Evolutionary conservation across 1,140 invertebrate species (phyloP), one percentile per base, ranked within the genome.

Genomic region (Manduca sexta): DNA sequence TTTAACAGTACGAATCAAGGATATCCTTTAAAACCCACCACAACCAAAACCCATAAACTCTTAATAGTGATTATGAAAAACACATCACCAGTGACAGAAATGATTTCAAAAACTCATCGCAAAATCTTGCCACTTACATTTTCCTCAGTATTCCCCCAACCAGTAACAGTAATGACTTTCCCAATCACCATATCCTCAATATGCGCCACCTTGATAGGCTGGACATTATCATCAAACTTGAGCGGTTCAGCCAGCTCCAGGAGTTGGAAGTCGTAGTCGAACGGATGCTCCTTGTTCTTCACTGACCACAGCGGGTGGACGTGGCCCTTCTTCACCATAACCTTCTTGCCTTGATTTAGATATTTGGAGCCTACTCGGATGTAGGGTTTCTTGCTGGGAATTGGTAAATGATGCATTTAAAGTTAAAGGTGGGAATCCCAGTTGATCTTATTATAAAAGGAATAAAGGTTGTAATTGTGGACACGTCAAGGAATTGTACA

Each of bases 71-170:
- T n/a, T n/a, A n/a, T n/a, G n/a, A n/a, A n/a, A n/a, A n/a, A n/a
- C n/a, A n/a, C n/a, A n/a, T n/a, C n/a, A n/a, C n/a, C n/a, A n/a
- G n/a, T n/a, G n/a, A n/a, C n/a, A n/a, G n/a, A n/a, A n/a, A n/a
- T n/a, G n/a, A n/a, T n/a, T n/a, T n/a, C 18, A 34, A 44, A 13
- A 30, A 13, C 4, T 44, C 13, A 39, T 10, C 26, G 10, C 31
- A 41, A 4, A 39, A 21, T 10, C 14, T 8, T 7, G 12, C 10
- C 7, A 45, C 77, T 80, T 56, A 80, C 80, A 54, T 82, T 82
- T 51, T 84, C 80, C 37, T 77, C 64, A 8, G 74, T 82, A 44
- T 84, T 84, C 0, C 81, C 81, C 81, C 81, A 84, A 8, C 81
- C 81, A 39, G 78, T 79, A 0, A 84, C 78, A 0, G 78, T 78